Evolutionary conservation across 2,888 invertebrate genomes (phyloP), one percentile per base, ranked within the genome.

Genomic region (Brassicogethes aeneus): DNA sequence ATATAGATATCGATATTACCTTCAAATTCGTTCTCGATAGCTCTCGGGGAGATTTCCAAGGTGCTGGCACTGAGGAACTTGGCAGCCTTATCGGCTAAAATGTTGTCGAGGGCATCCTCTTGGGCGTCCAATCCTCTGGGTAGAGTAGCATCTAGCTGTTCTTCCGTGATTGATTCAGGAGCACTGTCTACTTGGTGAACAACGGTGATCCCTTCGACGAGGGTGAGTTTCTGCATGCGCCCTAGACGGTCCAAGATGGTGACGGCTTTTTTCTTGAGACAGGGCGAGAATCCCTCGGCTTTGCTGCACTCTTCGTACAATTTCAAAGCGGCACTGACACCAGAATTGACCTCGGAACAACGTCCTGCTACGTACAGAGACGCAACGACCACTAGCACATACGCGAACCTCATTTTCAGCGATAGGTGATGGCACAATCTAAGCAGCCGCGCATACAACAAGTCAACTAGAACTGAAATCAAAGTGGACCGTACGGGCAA

Each of bases 201-300:
- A 15, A 83, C 73, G 53, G 79, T 79, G 2, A 85, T 67, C 32
- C 82, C 84, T 50, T 83, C 81, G 3, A 74, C 71, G 42, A 81
- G 63, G 12, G 72, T 68, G 15, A 75, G 53, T 8, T 75, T 71
- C 17, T 82, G 80, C 68, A 85, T 79, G 45, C 80, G 74, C 0
- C 80, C 76, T 16, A 85, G 75, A 37, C 85, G 72, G 56, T 85
- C 85, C 50, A 86, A 78, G 62, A 86, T 85, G 2, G 82, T 67
- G 42, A 85, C 79, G 0, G 85, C 85, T 60, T 85, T 86, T 64
- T 83, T 84, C 70, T 86, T 86, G 40, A 86, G 68, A 60, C 86
- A 86, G 15, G 82, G 80, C 36, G 80, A 68, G 36, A 85, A 69
- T 32, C 82, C 83, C 43, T 79, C 80, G 1, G 79, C 66, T 44